Evolutionary conservation across 1,140 invertebrate species (phyloP).

Genomic region (Neelides sp.): DNA sequence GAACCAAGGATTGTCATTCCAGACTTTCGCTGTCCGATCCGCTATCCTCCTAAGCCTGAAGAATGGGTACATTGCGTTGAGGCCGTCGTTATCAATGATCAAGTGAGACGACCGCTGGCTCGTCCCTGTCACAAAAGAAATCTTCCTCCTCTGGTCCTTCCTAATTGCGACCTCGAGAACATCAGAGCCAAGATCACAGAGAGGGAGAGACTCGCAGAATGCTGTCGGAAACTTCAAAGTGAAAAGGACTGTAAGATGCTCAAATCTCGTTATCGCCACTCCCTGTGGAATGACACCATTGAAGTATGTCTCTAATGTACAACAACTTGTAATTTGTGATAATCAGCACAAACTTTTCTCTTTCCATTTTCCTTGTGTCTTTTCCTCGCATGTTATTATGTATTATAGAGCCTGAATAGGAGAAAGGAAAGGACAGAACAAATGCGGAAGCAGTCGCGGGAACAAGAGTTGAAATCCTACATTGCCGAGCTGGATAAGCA

Average conservation of each 20-base stretch:
- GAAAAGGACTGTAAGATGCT: constrained; percentile 14
- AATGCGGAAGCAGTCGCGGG: constrained; percentile 2
- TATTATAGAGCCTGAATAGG: constrained; percentile 19
- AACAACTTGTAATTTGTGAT: constrained; percentile 1
- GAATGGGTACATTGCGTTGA: constrained; percentile 28
- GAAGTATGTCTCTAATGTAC: constrained; percentile 8
- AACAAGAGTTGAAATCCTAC: no score
- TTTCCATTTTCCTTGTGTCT: background rate
- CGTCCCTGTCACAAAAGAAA: constrained; percentile 19
- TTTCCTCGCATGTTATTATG: background rate
- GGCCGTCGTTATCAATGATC: constrained; percentile 22
- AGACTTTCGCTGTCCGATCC: constrained; percentile 2
- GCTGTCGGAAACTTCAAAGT: background rate
- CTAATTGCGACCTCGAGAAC: constrained; percentile 12
- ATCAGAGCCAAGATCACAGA: constrained; percentile 16
- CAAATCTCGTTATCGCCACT: constrained; percentile 16
- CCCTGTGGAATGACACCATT: constrained; percentile 27
- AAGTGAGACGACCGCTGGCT: constrained; percentile 28
- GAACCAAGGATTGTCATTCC: constrained; percentile 18
- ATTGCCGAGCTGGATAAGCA: constrained; percentile 10
- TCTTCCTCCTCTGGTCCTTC: constrained; percentile 21
- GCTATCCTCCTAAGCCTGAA: constrained; percentile 7
- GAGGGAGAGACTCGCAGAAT: constrained; percentile 3
- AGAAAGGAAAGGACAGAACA: constrained; percentile 16
- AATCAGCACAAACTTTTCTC: constrained; percentile 5